Evolutionary conservation across 2,888 invertebrate genomes (phyloP).

Genomic region (Aspidiotus destructor): DNA sequence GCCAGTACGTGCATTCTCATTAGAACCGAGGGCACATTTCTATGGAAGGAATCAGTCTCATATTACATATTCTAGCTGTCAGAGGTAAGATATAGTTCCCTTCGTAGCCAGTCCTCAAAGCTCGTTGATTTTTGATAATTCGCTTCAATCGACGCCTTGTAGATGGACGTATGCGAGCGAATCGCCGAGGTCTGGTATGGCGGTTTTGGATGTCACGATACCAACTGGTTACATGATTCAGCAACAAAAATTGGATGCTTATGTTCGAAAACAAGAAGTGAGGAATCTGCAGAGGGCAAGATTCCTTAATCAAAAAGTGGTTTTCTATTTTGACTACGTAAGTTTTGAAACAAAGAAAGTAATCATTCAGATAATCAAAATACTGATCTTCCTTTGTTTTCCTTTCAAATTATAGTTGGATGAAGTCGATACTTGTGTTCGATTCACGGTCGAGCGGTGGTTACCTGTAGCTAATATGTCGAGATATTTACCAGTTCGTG

Average conservation of each 20-base stretch:
- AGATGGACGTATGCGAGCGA: conserved; percentile 72
- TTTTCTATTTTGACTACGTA: conserved; percentile 90
- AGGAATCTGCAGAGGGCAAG: conserved; percentile 74
- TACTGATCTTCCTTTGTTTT: neutral
- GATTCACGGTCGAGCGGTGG: conserved; percentile 90
- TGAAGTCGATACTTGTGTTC: conserved; percentile 72
- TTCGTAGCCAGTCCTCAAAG: neutral
- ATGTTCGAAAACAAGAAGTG: conserved; percentile 69
- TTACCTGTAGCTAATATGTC: conserved; percentile 95
- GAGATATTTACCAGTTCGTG: conserved; percentile 73
- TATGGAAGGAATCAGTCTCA: conserved; percentile 89
- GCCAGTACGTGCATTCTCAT: conserved; percentile 67
- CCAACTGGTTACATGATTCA: conserved; percentile 87
- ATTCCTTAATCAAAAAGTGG: conserved; percentile 67
- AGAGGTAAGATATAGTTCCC: neutral
- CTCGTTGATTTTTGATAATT: neutral
- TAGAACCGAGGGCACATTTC: conserved; percentile 63
- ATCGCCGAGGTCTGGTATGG: conserved; percentile 75
- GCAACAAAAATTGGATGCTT: conserved; percentile 77
- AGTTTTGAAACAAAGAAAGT: conserved; percentile 42
- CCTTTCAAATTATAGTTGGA: conserved; percentile 55
- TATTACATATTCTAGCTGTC: conserved; percentile 71
- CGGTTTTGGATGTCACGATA: conserved; percentile 73
- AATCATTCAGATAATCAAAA: neutral
- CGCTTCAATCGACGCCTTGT: neutral